Evolutionary conservation across 1,140 invertebrate genomes (phyloP), one percentile per base, ranked within the genome.

Genomic region (Delia radicum): DNA sequence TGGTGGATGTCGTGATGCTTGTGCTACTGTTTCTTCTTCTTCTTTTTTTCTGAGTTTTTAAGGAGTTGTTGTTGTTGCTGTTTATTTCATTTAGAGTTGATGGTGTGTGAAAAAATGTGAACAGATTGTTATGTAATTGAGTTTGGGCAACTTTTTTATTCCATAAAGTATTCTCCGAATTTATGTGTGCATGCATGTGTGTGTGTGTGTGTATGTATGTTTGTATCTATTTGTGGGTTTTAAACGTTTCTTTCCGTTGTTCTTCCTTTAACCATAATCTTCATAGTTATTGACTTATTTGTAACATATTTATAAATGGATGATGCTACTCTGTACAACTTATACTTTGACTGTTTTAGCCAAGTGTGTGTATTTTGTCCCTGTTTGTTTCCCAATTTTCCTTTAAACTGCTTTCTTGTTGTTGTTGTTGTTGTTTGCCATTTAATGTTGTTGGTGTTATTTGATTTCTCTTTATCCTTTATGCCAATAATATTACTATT

Each of bases 101-200:
- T 84, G 82, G 83, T 84, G 82, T 84, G 81, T 84, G 80, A 84
- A 84, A 82, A 84, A 84, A 84, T 84, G 82, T 84, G 83, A 84
- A 84, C 83, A 84, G 83, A 84, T 84, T 84, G 82, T 84, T 84
- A 82, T 84, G 83, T 84, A 84, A 84, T 84, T 84, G 83, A 84
- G 83, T 84, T 84, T 84, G 71, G 71, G 75, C 75, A 73, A 46
- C 75, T 71, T 31, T 73, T 73, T 73, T 73, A 24, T 15, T 3
- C n/a, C n/a, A n/a, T 24, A 1, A 21, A 24, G 1, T 55, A 13
- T 42, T 10, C 37, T 15, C 37, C 37, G 12, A 10, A 42, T 15
- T 42, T 15, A 15, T 13, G 10, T 10, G 3, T 42, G 10, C 10
- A 33, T 10, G 33, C 33, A 33, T 10, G 33, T 33, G 37, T n/a